A percentile compares a stretch with the other conserved stretches of the same genome.
phyloP scores from a whole-genome alignment of 2,888 invertebrate genomes.

The Athalia cordata region DNA sequence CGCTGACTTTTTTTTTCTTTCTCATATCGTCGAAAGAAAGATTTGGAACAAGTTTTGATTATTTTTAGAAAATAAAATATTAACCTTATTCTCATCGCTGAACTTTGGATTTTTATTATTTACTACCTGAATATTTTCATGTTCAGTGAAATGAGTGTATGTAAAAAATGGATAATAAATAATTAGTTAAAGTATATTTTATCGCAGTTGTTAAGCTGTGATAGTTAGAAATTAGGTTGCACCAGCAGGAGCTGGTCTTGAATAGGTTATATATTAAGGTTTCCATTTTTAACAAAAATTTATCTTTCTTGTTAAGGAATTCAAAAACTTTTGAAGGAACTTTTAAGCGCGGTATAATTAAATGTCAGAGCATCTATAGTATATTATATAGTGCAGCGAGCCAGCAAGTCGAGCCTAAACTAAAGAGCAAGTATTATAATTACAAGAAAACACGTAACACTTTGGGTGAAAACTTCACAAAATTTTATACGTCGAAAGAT shows the following conservation, averaged over 20 bases:
- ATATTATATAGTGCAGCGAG: neutral
- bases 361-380: neutral
- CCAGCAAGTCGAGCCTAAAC: slow-evolving; percentile 6
- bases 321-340: slow-evolving; percentile 38
- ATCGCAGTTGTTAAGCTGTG: slow-evolving; percentile 24
- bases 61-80: no score
- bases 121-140: no score
- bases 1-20: no score
- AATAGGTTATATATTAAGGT: neutral
- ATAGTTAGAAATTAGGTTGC: neutral
- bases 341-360: slow-evolving; percentile 17
- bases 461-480: no score
- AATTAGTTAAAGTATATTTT: slow-evolving; percentile 19
- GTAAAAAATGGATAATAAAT: slow-evolving; percentile 7
- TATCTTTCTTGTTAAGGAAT: slow-evolving; percentile 63
- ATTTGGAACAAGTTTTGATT: no score
- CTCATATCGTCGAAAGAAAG: no score
- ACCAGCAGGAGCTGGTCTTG: neutral
- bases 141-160: neutral
- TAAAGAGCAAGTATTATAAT: no score
- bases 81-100: no score
- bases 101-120: no score
- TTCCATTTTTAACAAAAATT: slow-evolving; percentile 51
- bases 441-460: no score
- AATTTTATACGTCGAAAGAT: no score